A percentile compares a stretch with the other conserved stretches of the same genome.
Conservation (phyloP, 2,797 vertebrate species). For the Calcarius lapponicus region DNA sequence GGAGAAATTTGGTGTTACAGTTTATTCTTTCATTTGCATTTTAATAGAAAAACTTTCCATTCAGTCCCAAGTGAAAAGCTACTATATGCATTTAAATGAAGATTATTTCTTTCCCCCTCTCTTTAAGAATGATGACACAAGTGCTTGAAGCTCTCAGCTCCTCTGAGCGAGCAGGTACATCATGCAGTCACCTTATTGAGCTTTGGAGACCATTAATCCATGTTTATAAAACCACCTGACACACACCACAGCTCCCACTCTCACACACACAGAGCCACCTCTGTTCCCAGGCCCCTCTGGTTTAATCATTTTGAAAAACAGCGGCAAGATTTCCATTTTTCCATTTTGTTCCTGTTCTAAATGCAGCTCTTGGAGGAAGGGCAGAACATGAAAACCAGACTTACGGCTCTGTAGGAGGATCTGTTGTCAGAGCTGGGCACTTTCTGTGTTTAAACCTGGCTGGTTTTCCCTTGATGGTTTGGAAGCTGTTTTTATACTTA, state of each 20-base stretch:
- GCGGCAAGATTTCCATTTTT: neutral
- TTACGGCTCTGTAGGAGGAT: neutral
- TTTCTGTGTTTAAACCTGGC: neutral
- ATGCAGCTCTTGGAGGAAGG: neutral
- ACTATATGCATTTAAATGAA: constrained; percentile 84
- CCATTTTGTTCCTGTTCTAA: neutral
- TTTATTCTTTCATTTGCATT: constrained; percentile 84
- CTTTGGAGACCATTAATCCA: constrained; percentile 48
- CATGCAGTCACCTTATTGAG: neutral
- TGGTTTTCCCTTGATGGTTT: neutral
- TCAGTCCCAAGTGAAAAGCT: constrained; percentile 78
- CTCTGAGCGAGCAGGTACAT: constrained; percentile 24
- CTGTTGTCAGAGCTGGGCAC: neutral
- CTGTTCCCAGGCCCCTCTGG: neutral
- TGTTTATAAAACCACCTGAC: constrained; percentile 27
- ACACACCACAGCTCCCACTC: neutral
- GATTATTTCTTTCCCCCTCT: constrained; percentile 12
- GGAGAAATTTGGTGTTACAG: constrained; percentile 74
- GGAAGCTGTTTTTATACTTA: neutral
- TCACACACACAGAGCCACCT: neutral
- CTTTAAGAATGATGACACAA: constrained; percentile 67
- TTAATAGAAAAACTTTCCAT: constrained; percentile 85
- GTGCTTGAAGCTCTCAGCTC: constrained; percentile 44
- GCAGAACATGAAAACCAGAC: neutral
- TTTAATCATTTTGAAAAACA: constrained; percentile 11